Percentiles rank a stretch among this genome's conserved stretches.
These are phyloP conservation scores for Chlamydotis undulata DNA, from an alignment of 2,113 vertebrate species.

Conservation along the genomic window DNA sequence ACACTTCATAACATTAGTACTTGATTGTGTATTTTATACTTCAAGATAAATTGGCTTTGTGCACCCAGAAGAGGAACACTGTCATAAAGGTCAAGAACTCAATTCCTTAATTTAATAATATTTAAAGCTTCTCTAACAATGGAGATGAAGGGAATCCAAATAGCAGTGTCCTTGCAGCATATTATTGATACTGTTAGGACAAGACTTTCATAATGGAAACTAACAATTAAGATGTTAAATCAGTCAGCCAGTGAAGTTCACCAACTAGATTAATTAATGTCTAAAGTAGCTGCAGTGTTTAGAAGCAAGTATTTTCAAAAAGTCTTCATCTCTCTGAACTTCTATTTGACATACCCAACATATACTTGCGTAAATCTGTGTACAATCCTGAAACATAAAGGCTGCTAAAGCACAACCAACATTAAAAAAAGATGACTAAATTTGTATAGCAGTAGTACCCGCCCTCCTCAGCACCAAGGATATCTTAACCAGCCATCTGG, in stretches of 20 bases:
- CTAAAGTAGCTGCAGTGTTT: neutral
- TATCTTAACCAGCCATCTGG: neutral
- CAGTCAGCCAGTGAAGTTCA: neutral
- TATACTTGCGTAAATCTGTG: neutral
- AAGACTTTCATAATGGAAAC: neutral
- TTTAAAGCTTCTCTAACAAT: conserved; percentile 19
- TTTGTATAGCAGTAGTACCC: neutral
- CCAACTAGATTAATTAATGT: neutral
- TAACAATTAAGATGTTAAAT: neutral
- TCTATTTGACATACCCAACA: neutral
- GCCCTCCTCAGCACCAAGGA: neutral
- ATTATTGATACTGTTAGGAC: neutral
- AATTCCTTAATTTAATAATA: conserved; percentile 37
- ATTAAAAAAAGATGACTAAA: neutral
- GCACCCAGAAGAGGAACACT: conserved; percentile 15
- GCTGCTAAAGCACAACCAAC: neutral
- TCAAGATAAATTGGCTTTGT: conserved; percentile 32
- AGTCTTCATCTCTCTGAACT: neutral
- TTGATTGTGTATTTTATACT: conserved; percentile 48
- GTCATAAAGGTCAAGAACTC: conserved; percentile 41
- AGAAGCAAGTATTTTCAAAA: neutral
- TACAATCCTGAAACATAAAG: neutral
- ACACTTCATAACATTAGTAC: conserved; percentile 40
- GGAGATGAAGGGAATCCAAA: neutral
- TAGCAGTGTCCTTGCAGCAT: neutral